Conservation (phyloP, 2,113 vertebrate genomes). For the Aplodontia rufa region DNA sequence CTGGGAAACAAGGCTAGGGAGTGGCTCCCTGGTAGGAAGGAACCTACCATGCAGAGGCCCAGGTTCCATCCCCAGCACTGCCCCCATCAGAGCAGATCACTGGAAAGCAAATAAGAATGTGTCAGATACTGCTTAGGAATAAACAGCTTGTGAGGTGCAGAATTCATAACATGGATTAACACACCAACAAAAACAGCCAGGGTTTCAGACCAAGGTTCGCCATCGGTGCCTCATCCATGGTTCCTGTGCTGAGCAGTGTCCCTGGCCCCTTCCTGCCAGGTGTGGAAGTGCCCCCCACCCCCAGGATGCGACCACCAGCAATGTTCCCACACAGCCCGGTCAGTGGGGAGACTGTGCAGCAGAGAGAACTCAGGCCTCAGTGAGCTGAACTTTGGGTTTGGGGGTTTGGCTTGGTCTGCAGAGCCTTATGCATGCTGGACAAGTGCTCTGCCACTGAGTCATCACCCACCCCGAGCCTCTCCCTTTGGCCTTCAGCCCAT, state of each 20-base stretch:
- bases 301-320: background rate
- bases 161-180: background rate
- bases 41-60: too few species aligned
- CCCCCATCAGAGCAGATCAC: too few species aligned
- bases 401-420: too few species aligned
- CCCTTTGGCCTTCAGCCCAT: background rate
- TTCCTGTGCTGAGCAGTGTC: background rate
- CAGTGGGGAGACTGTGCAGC: background rate
- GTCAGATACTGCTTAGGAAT: background rate
- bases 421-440: too few species aligned
- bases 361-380: background rate
- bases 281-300: background rate
- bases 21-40: too few species aligned
- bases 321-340: background rate
- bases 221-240: too few species aligned
- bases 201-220: too few species aligned
- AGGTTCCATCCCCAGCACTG: too few species aligned
- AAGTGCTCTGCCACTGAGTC: background rate
- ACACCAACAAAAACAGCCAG: background rate
- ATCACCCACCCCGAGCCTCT: background rate
- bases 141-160: background rate
- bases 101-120: too few species aligned
- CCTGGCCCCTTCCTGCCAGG: too few species aligned
- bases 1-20: background rate
- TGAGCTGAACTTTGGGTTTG: too few species aligned